Conservation (phyloP, 2,113 vertebrate species). For the Entomyzon cyanotis region DNA sequence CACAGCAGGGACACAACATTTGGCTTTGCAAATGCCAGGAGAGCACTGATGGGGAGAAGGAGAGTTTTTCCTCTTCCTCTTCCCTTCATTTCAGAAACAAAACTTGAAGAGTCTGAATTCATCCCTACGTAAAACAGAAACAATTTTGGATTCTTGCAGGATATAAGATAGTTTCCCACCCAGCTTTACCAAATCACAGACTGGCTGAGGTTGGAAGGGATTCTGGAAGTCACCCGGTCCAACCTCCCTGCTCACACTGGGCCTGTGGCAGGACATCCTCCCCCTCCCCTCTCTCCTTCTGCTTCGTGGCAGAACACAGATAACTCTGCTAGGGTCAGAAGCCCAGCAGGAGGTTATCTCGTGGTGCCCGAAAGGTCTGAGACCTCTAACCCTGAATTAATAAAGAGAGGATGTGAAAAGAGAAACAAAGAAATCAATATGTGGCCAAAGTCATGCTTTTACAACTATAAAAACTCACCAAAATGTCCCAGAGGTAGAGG, state of each 20-base stretch:
- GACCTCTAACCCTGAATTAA: too few species aligned
- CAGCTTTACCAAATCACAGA: neutral
- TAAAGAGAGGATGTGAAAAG: too few species aligned
- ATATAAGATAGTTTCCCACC: rapidly evolving
- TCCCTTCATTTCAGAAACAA: neutral
- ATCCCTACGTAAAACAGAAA: neutral
- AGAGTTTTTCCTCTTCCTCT: neutral
- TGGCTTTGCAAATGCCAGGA: neutral
- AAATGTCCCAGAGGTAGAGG: too few species aligned
- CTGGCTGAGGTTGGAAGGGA: neutral
- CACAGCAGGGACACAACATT: neutral
- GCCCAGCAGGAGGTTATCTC: too few species aligned
- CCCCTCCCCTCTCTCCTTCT: too few species aligned
- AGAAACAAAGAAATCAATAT: too few species aligned
- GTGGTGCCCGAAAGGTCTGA: too few species aligned
- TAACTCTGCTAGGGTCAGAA: too few species aligned
- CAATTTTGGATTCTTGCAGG: neutral
- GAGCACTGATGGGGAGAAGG: neutral
- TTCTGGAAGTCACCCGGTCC: neutral
- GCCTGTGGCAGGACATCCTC: too few species aligned
- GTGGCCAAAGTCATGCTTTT: too few species aligned
- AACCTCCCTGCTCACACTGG: neutral
- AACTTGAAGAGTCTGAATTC: neutral
- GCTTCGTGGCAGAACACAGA: too few species aligned
- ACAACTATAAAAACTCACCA: too few species aligned